A percentile compares a stretch with the other conserved stretches of the same genome.
phyloP scores from a whole-genome alignment of 2,113 vertebrate species.

The Mus pahari region DNA sequence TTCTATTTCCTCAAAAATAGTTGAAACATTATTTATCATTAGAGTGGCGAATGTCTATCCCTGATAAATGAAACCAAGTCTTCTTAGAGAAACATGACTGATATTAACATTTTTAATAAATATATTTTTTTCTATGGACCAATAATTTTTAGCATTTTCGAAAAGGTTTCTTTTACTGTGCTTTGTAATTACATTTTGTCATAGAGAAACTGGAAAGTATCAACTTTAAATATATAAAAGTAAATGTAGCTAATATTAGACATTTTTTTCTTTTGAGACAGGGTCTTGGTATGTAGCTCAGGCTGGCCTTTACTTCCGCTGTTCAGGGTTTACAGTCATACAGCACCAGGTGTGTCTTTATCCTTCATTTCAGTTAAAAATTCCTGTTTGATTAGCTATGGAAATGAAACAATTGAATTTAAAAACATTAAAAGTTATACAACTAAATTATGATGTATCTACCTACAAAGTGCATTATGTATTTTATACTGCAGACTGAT shows the following conservation, averaged over 20 bases:
- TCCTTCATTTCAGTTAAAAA: neutral
- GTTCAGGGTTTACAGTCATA: neutral
- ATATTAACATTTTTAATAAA: constrained; percentile 19
- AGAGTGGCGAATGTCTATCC: neutral
- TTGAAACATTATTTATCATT: neutral
- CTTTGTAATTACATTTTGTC: neutral
- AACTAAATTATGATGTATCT: neutral
- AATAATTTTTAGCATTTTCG: constrained; percentile 20
- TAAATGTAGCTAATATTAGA: neutral
- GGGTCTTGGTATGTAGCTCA: neutral
- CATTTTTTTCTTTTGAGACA: neutral
- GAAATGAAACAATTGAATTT: neutral
- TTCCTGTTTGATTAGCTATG: neutral
- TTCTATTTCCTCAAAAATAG: neutral
- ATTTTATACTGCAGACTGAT: neutral
- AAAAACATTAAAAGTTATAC: neutral
- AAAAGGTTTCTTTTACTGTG: neutral
- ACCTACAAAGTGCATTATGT: neutral
- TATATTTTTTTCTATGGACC: neutral
- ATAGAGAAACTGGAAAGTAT: neutral
- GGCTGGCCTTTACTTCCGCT: neutral
- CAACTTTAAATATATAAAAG: neutral
- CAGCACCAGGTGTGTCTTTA: neutral
- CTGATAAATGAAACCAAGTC: neutral
- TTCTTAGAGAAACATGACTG: constrained; percentile 10